A percentile compares a stretch with the other conserved stretches of the same genome.
phyloP scores from a whole-genome alignment of 1,140 invertebrate genomes.

The Drosophila grimshawi region DNA sequence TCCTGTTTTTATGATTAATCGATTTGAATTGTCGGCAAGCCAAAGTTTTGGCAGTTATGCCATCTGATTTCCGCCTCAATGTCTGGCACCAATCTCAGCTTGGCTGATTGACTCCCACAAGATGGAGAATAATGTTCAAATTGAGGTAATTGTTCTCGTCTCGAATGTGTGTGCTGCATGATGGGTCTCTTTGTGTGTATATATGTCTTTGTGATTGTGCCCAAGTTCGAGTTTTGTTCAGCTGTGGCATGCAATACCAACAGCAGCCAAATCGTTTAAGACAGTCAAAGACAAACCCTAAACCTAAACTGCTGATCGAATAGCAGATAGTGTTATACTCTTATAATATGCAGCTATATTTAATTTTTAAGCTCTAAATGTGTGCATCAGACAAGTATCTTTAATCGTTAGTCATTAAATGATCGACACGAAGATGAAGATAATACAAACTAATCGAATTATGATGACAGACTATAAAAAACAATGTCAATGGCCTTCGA shows the following conservation, averaged over 20 bases:
- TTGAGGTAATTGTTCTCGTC: conserved; percentile 65
- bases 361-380: no score
- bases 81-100: conserved; percentile 19
- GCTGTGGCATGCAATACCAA: conserved; percentile 33
- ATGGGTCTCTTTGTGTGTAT: background rate
- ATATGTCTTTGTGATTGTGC: conserved; percentile 15
- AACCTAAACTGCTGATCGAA: no score
- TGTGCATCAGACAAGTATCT: no score
- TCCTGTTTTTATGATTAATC: conserved; percentile 13
- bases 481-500: conserved; percentile 6
- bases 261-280: conserved; percentile 44
- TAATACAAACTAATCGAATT: no score
- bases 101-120: conserved; percentile 72
- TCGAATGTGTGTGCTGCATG: conserved; percentile 43
- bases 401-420: no score
- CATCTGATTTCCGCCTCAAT: conserved; percentile 47
- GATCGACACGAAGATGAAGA: no score
- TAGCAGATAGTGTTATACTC: no score
- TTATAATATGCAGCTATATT: no score
- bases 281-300: conserved; percentile 25
- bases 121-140: conserved; percentile 40
- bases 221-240: conserved; percentile 28
- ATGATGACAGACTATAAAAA: background rate
- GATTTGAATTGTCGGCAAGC: background rate
- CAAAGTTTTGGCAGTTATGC: conserved; percentile 50